Percentiles rank a stretch among this genome's conserved stretches.
Conservation (phyloP, 2,113 vertebrate genomes). For the Saccopteryx bilineata region DNA sequence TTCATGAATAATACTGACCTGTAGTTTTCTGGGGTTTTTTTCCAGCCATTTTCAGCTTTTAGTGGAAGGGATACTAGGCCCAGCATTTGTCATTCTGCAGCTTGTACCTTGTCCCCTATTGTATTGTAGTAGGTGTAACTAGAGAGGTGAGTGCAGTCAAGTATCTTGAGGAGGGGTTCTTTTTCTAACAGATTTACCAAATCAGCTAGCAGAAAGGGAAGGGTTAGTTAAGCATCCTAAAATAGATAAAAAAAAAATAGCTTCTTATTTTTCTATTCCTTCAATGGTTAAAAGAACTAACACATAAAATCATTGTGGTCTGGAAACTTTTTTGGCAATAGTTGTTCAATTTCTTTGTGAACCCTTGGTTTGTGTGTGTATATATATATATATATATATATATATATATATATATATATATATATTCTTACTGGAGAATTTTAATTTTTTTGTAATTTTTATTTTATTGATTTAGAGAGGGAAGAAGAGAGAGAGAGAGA, state of each 20-base stretch:
- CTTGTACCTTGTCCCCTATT: background rate
- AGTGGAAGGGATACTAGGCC: background rate
- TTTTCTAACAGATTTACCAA: background rate
- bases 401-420: no score
- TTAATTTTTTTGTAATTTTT: no score
- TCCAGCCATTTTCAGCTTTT: background rate
- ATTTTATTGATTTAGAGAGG: no score
- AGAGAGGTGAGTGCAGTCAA: background rate
- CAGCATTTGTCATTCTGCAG: background rate
- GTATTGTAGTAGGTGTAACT: background rate
- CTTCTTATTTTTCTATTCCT: background rate
- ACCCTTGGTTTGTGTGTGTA: background rate
- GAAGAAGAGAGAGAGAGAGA: no score
- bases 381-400: background rate
- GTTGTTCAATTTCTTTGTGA: slow-evolving; percentile 41
- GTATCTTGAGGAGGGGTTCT: slow-evolving; percentile 13
- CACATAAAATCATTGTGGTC: background rate
- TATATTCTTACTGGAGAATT: no score
- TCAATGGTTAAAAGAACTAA: slow-evolving; percentile 29
- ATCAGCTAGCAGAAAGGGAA: background rate
- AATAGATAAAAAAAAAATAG: background rate
- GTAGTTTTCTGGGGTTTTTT: background rate
- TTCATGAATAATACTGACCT: background rate
- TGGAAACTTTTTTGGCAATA: slow-evolving; percentile 26
- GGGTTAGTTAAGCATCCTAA: background rate